A percentile compares a stretch with the other conserved stretches of the same genome.
phyloP scores from a whole-genome alignment of 2,797 vertebrate genomes.

The Rhynchotus rufescens region DNA sequence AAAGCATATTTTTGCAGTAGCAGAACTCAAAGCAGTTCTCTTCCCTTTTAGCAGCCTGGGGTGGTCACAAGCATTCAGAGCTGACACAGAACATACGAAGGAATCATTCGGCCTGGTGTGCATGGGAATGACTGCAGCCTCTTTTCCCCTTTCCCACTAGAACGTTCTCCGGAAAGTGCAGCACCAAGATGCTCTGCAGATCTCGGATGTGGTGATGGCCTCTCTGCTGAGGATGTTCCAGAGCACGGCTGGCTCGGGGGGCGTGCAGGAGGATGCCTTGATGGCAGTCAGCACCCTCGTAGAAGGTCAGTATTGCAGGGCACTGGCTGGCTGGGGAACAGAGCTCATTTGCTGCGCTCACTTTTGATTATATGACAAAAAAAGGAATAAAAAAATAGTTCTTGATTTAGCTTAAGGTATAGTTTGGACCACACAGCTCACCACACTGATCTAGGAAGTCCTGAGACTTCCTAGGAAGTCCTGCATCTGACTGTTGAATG shows the following conservation, averaged over 20 bases:
- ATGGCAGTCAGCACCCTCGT: slow-evolving; percentile 98
- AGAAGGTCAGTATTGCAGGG: slow-evolving; percentile 84
- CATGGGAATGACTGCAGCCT: background rate
- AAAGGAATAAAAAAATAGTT: background rate
- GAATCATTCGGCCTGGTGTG: fast-evolving
- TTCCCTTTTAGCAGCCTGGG: background rate
- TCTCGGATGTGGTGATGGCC: slow-evolving; percentile 97
- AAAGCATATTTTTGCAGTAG: background rate
- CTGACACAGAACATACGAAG: background rate
- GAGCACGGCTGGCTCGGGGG: slow-evolving; percentile 95
- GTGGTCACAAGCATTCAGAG: background rate
- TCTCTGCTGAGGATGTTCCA: slow-evolving; percentile 97
- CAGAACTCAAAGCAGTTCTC: background rate
- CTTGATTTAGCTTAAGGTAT: background rate
- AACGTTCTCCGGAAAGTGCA: slow-evolving; percentile 96
- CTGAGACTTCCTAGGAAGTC: background rate
- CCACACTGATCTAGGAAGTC: background rate
- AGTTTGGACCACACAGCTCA: background rate
- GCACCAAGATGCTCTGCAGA: slow-evolving; percentile 96
- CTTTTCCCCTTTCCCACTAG: slow-evolving; percentile 57
- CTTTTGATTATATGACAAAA: fast-evolving
- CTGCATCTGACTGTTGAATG: fast-evolving
- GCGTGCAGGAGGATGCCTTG: slow-evolving; percentile 94
- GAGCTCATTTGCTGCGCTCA: background rate
- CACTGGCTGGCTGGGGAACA: fast-evolving